These are phyloP conservation scores for Venturia canescens DNA, from an alignment of 1,140 invertebrate genomes.

Conservation along the genomic window DNA sequence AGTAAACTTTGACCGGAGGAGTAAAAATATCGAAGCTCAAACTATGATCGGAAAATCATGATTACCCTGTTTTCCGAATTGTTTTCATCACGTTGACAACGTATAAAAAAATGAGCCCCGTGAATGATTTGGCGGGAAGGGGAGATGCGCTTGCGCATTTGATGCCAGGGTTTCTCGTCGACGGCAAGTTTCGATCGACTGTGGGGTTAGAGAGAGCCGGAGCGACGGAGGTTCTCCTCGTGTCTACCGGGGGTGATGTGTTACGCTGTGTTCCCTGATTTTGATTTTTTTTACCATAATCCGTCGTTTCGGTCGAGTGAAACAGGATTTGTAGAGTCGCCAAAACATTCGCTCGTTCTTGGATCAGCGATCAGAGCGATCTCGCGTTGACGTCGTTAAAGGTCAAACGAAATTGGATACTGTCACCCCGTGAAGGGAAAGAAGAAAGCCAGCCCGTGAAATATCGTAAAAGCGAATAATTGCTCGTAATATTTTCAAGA, in stretches of 20 bases:
- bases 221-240: constrained; percentile 52
- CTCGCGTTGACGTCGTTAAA: not conserved
- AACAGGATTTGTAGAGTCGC: constrained; percentile 6
- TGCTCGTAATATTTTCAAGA: constrained; percentile 33
- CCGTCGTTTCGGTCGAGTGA: constrained; percentile 46
- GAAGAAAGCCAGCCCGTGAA: constrained; percentile 13
- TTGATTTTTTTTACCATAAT: constrained; percentile 19
- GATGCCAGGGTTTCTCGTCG: constrained; percentile 43
- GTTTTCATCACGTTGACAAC: not conserved
- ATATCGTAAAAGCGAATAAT: constrained; percentile 39
- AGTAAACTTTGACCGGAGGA: too few species aligned
- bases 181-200: constrained; percentile 68
- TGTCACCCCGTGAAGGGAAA: not conserved
- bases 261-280: constrained; percentile 40
- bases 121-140: constrained; percentile 46
- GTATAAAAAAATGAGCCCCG: not conserved
- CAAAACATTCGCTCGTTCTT: not conserved
- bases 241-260: constrained; percentile 54
- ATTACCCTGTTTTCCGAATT: not conserved
- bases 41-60: constrained; percentile 43
- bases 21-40: too few species aligned
- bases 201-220: constrained; percentile 53
- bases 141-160: constrained; percentile 57
- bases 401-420: not conserved
- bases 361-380: not conserved